A percentile compares a stretch with the other conserved stretches of the same genome.
Conservation (phyloP, 2,888 invertebrate species). For the Melipona beecheii region DNA sequence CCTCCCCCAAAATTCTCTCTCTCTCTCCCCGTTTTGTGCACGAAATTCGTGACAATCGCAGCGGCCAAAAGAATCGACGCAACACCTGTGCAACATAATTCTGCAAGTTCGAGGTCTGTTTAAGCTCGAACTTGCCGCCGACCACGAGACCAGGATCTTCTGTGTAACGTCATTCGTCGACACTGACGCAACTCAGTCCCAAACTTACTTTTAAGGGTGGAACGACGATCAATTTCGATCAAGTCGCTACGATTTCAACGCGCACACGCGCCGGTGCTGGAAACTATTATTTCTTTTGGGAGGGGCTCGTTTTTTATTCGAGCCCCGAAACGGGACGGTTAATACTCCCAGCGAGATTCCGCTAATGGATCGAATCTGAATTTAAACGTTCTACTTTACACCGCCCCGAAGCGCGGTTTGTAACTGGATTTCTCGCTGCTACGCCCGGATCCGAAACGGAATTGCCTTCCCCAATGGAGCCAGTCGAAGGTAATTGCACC, state of each 20-base stretch:
- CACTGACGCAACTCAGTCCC: background rate
- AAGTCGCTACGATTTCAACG: background rate
- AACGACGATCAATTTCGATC: background rate
- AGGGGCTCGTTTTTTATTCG: slow-evolving; percentile 31
- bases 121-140: background rate
- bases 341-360: slow-evolving; percentile 29
- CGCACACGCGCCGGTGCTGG: slow-evolving; percentile 16
- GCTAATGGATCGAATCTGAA: slow-evolving; percentile 49
- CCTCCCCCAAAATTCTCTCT: background rate
- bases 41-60: background rate
- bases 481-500: slow-evolving; percentile 9
- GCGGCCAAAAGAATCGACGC: background rate
- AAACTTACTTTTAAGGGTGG: background rate
- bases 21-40: background rate
- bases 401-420: slow-evolving; percentile 2
- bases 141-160: background rate
- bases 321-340: slow-evolving; percentile 30
- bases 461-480: background rate
- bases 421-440: slow-evolving; percentile 42
- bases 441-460: background rate
- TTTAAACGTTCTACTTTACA: slow-evolving; percentile 23
- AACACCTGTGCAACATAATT: background rate
- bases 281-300: background rate
- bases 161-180: background rate
- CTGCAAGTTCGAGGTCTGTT: slow-evolving; percentile 1